Evolutionary conservation across 2,113 vertebrate genomes (phyloP), one percentile per base, ranked within the genome.

Genomic region (Scopus umbretta): DNA sequence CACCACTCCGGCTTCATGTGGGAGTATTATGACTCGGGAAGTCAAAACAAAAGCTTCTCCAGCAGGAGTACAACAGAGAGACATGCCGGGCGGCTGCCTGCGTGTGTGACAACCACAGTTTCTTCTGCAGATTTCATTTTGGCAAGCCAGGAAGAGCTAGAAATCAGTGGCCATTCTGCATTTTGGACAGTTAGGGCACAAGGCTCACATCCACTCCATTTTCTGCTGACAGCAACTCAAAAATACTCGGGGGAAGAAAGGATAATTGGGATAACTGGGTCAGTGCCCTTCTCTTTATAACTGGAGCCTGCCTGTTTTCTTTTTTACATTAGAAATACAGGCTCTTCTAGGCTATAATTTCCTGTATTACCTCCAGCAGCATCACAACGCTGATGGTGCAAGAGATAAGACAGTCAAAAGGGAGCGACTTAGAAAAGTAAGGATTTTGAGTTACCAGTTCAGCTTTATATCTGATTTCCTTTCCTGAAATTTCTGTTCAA

Each of bases 381-480:
- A 25, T 23, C 4, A 0, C 36, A 42, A 7, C 3, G 0, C 34
- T n/a, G 45, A 45, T 12, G 29, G 21, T 36, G 36, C 15, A 18
- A 42, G 42, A 71, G 23, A 8, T 16, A 52, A 49, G 5, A 47
- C 16, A 26, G 23, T 61, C 29, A 58, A 40, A 73, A 59, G 6
- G 6, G 11, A 70, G 15, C 1, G 0, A 40, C 34, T n/a, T 17
- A 21, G 27, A 49, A 68, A 29, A 73, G 5, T 42, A 66, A 21
- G 16, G 20, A 29, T 22, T 50, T 81, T 38, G 18, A 25, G 16
- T 40, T 72, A 20, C n/a, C 19, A 21, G 38, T 73, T 68, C 55
- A 83, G 19, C 43, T 68, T 65, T 70, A 26, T 14, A 7, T 56
- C 38, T 52, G 26, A 32, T 68, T 82, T 73, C 22, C 22, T 52